Base-by-base conservation (phyloP, 2,888 invertebrate species). In the Leptinotarsa rubiginosa region DNA sequence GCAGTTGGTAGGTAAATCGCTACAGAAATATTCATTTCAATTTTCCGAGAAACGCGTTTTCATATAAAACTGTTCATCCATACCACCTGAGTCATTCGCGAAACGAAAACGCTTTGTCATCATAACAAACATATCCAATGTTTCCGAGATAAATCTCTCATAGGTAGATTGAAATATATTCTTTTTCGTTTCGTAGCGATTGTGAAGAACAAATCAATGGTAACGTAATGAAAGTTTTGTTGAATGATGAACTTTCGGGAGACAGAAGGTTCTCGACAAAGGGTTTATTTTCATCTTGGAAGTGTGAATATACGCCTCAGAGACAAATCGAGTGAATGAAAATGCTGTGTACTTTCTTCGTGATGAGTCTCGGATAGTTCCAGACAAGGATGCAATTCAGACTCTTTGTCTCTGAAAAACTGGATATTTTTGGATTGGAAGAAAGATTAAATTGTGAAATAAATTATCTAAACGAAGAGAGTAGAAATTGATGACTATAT, bases 121-220 rank as follows among this genome's bases (percentile, higher is more conserved):
- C 16, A 62, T 31, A 62, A 62, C 62, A n/a, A 62, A 62, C 5
- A n/a, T 62, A 7, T 62, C 7, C 62, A 62, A 31, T 62, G 62
- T 62, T 62, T 31, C 62, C 41, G 41, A 62, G 31, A 62, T 62
- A n/a, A 62, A n/a, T 62, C 62, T 62, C 41, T 41, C 62, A 15
- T 18, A 18, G 62, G n/a, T 62, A 31, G 62, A n/a, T 62, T 41
- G 62, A 62, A 62, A 31, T 12, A 62, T 41, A 56, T 62, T 41
- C 31, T 41, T n/a, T 10, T 56, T 56, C 20, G 54, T 54, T 62
- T 62, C 62, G 3, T 31, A 15, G 25, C 31, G 62, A 62, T 62
- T 62, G 31, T 62, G 62, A 62, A 10, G n/a, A 62, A 62, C 62
- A 31, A 31, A 31, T 62, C 62, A 31, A 62, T 62, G 62, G 2